These are phyloP conservation scores for Capromys pilorides DNA, from an alignment of 2,797 vertebrate species.

Conservation along the genomic window DNA sequence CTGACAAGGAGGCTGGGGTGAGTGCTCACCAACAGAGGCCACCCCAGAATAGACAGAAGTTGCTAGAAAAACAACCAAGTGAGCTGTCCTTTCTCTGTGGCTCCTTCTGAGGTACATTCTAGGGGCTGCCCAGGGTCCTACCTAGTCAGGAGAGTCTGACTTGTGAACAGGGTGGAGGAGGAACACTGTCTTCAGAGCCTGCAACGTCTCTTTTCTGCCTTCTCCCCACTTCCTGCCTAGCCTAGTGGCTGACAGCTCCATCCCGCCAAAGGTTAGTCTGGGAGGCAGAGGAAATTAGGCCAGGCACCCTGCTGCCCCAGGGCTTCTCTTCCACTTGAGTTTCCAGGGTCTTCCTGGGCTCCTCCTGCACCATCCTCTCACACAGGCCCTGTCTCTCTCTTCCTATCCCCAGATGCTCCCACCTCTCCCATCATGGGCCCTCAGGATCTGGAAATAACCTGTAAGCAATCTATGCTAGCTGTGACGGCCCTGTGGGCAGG, in stretches of 20 bases:
- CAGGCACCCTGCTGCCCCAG: not conserved
- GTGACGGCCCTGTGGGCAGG: not conserved
- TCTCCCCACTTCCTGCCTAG: not conserved
- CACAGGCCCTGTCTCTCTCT: not conserved
- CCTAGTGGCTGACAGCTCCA: not conserved
- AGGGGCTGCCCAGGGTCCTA: not conserved
- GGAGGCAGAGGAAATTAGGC: not conserved
- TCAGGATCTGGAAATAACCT: not conserved
- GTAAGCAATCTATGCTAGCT: not conserved
- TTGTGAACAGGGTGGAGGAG: not conserved
- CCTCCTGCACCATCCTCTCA: not conserved
- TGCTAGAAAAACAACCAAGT: not conserved
- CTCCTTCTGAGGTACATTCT: not conserved
- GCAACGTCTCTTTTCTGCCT: not conserved
- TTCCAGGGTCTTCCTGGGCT: not conserved
- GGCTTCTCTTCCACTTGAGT: not conserved
- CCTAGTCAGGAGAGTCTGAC: not conserved
- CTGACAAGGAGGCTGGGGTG: not conserved
- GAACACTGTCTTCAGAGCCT: not conserved
- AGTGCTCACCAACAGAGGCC: not conserved
- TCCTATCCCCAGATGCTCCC: not conserved
- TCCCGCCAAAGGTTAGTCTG: not conserved
- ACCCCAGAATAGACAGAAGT: not conserved
- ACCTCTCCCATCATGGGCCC: not conserved
- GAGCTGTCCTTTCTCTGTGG: conserved; percentile 20